Base-by-base conservation (phyloP, 2,888 invertebrate genomes). In the Hermaeophaga mercurialis region DNA sequence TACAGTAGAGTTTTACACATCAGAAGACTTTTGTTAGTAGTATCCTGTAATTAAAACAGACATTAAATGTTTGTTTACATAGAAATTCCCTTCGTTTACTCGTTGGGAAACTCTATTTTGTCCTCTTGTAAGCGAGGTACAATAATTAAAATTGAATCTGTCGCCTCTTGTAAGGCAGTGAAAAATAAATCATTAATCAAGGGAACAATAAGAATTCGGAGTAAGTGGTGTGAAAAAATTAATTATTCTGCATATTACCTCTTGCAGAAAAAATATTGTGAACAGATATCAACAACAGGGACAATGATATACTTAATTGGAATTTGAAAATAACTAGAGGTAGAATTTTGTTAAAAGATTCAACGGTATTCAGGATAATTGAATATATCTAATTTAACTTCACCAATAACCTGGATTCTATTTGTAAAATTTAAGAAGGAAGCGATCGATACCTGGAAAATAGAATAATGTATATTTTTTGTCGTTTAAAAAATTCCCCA, bases 121-220 rank as follows among this genome's bases (percentile, higher is more conserved):
- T 28, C 9, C 28, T 9, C n/a, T n/a, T n/a, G n/a, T 28, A 4
- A 28, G 7, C 22, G 22, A 5, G 11, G 12, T 9, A 28, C 28
- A 12, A 39, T 28, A 28, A 34, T 50, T 33, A 52, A 52, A 44
- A 44, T 44, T 22, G 24, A 44, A 41, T 36, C 44, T 44, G 33
- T 52, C 33, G 41, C 18, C 15, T 17, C 43, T 43, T 34, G 9
- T 18, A 11, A 43, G 18, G 33, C 43, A 14, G 12, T 15, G 15
- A 26, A 34, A 44, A 52, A 52, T 44, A 19, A 52, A 44, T 52
- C 19, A 44, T 44, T 15, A 52, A 43, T 52, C 31, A 44, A 49
- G n/a, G 26, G 18, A 52, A 52, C 44, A 52, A 36, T 36, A 44
- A 34, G 26, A 6, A 7, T 11, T 8, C 28, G 4, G 28, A 41